Conservation (phyloP, 2,113 vertebrate species). For the Scartelaos histophorus region DNA sequence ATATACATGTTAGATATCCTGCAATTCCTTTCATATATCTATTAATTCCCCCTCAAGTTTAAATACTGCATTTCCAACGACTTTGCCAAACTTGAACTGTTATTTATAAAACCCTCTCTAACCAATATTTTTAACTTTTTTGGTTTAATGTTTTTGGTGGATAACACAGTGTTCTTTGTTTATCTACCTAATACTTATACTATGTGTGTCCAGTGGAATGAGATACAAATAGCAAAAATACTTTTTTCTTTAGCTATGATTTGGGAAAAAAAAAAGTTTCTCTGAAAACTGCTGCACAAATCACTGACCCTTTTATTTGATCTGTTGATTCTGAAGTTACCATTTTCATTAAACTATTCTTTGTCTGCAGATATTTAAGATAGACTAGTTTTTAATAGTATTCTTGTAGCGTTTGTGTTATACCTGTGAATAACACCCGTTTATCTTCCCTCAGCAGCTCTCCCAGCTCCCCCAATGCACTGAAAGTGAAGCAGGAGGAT, state of each 20-base stretch:
- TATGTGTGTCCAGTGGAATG: too few species aligned
- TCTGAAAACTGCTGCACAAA: not conserved
- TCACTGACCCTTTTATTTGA: not conserved
- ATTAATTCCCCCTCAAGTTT: not conserved
- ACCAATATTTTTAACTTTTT: too few species aligned
- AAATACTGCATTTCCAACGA: not conserved
- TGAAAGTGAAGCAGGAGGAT: slow-evolving; percentile 84
- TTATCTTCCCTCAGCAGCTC: slow-evolving; percentile 86
- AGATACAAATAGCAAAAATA: not conserved
- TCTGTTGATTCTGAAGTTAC: not conserved
- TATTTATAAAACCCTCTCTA: too few species aligned
- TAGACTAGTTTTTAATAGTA: not conserved
- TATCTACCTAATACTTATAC: too few species aligned
- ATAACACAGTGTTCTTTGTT: too few species aligned
- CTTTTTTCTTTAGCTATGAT: not conserved
- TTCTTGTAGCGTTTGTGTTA: slow-evolving; percentile 61
- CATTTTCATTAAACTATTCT: not conserved
- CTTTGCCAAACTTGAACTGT: not conserved
- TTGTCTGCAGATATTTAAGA: slow-evolving; percentile 3
- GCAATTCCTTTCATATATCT: too few species aligned
- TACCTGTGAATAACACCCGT: slow-evolving; percentile 78
- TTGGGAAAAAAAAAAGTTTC: not conserved
- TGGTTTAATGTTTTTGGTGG: too few species aligned
- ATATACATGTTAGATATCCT: too few species aligned
- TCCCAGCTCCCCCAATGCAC: slow-evolving; percentile 82